These are phyloP conservation scores for Drosophila anomelani DNA, from an alignment of 2,888 invertebrate genomes.

Conservation along the genomic window DNA sequence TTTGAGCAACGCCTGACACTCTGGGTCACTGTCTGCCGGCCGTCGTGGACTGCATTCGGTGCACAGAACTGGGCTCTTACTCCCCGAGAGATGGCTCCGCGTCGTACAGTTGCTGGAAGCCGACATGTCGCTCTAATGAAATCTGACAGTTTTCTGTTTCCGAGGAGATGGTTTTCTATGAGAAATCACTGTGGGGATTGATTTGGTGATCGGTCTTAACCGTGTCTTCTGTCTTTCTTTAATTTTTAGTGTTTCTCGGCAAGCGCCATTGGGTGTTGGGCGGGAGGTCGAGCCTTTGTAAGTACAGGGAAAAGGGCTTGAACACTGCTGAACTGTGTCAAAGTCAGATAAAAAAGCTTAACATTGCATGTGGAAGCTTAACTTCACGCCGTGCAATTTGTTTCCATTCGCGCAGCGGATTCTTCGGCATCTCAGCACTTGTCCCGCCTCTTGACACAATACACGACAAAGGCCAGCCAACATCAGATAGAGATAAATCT, in stretches of 20 bases:
- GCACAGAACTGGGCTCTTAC: constrained; percentile 4
- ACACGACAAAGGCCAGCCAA: constrained; percentile 55
- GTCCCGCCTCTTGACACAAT: constrained; percentile 50
- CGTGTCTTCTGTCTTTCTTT: constrained; percentile 18
- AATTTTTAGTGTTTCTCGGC: constrained; percentile 11
- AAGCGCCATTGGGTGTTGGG: constrained; percentile 32
- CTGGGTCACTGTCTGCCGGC: constrained; percentile 28
- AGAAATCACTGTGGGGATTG: constrained; percentile 31
- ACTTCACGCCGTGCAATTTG: constrained; percentile 17
- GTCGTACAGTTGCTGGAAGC: constrained; percentile 40
- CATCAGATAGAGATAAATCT: constrained; percentile 40
- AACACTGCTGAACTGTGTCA: background rate
- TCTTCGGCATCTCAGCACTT: constrained; percentile 52
- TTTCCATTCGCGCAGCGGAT: constrained; percentile 10
- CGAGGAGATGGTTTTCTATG: constrained; percentile 11
- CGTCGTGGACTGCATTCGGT: constrained; percentile 1
- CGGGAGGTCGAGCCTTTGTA: background rate
- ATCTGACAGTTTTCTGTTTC: constrained; percentile 73
- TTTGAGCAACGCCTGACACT: constrained; percentile 52
- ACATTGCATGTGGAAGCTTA: constrained; percentile 7
- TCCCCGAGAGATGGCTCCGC: constrained; percentile 19
- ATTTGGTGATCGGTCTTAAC: constrained; percentile 23
- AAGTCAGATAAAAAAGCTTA: constrained; percentile 4
- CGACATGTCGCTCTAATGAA: constrained; percentile 72
- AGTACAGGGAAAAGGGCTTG: background rate